A percentile compares a stretch with the other conserved stretches of the same genome.
These are phyloP conservation scores for Drosophila pachea DNA, from an alignment of 1,140 invertebrate genomes.

Conservation along the genomic window DNA sequence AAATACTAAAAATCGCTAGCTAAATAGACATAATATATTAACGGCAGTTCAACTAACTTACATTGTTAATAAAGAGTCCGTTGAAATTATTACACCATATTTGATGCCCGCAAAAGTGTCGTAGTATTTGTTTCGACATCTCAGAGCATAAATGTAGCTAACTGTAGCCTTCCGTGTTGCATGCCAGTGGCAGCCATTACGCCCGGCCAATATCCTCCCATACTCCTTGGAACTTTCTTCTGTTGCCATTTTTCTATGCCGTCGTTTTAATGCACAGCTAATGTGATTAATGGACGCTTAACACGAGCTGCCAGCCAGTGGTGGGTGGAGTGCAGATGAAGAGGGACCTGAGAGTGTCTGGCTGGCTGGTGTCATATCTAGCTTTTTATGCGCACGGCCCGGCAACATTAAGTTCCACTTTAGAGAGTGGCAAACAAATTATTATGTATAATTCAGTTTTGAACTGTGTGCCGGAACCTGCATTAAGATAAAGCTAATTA, in stretches of 20 bases:
- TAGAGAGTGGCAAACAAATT: conserved; percentile 73
- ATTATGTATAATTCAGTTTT: conserved; percentile 77
- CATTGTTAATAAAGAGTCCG: too few relatives aligned
- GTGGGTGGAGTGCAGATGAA: conserved; percentile 10
- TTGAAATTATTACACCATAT: too few relatives aligned
- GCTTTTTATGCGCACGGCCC: conserved; percentile 36
- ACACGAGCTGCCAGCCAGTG: conserved; percentile 59
- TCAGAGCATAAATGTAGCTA: too few relatives aligned
- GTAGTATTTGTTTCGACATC: too few relatives aligned
- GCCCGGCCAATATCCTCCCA: conserved; percentile 9
- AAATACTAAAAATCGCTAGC: not conserved
- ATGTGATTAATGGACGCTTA: conserved; percentile 75
- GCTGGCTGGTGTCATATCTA: conserved; percentile 32
- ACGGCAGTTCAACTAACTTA: not conserved
- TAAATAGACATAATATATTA: not conserved
- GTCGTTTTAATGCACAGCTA: conserved; percentile 72
- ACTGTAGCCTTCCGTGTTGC: not conserved
- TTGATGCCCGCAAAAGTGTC: too few relatives aligned
- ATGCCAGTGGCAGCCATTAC: conserved; percentile 6
- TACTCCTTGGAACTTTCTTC: not conserved
- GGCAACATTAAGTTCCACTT: conserved; percentile 72
- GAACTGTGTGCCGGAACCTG: conserved; percentile 76
- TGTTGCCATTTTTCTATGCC: conserved; percentile 1
- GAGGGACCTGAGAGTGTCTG: not conserved
- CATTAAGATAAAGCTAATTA: conserved; percentile 77